Conservation (phyloP, 2,797 vertebrate genomes). For the Huso huso region DNA sequence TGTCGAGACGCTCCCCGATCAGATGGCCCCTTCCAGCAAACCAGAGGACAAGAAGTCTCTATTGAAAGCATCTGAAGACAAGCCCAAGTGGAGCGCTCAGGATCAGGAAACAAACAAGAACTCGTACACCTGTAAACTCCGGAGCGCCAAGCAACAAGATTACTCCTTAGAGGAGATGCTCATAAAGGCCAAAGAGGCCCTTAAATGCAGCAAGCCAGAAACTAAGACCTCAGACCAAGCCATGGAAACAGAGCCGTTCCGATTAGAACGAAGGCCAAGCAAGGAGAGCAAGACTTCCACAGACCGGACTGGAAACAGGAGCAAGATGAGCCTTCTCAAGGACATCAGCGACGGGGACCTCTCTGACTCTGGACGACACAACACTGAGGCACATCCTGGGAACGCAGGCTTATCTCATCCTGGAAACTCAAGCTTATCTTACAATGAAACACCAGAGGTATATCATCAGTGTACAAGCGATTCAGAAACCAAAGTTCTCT, state of each 20-base stretch:
- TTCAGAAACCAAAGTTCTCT: too few species aligned
- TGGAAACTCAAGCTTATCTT: too few species aligned
- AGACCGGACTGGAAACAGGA: too few species aligned
- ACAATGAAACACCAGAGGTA: too few species aligned
- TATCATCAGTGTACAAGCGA: too few species aligned
- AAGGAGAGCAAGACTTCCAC: conserved; percentile 20
- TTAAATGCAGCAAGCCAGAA: conserved; percentile 36
- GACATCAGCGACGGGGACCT: background rate
- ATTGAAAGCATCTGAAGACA: conserved; percentile 10
- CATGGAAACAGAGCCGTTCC: conserved; percentile 16
- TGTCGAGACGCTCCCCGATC: conserved; percentile 2
- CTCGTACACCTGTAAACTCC: conserved; percentile 37
- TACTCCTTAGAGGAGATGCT: conserved; percentile 47
- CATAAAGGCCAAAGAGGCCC: conserved; percentile 44
- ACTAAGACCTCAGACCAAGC: conserved; percentile 21
- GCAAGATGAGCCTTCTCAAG: background rate
- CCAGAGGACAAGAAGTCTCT: conserved; percentile 35
- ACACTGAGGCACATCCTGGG: too few species aligned
- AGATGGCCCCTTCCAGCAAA: conserved; percentile 24
- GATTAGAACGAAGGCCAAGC: conserved; percentile 27
- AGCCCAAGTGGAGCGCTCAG: conserved; percentile 27
- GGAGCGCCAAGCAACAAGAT: conserved; percentile 34
- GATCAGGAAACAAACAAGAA: conserved; percentile 36
- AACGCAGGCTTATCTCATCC: too few species aligned
- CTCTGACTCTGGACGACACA: background rate